phyloP scores from a whole-genome alignment of 1,140 invertebrate genomes.

The Cherax destructor region DNA sequence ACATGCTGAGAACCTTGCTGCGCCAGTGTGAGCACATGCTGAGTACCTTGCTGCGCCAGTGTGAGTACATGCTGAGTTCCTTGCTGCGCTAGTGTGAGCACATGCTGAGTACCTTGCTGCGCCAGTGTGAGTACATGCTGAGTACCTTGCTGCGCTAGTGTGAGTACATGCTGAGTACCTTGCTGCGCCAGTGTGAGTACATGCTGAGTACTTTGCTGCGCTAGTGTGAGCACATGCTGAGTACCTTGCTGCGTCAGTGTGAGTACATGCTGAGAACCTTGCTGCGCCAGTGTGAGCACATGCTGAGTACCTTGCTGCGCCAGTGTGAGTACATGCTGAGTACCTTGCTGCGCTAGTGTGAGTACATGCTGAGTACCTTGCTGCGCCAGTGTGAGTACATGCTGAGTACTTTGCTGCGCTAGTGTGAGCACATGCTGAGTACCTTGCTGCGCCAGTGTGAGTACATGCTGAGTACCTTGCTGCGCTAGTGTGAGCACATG shows the following conservation, averaged over 20 bases:
- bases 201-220: too few relatives aligned
- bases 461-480: not conserved
- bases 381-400: not conserved
- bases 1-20: not conserved
- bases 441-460: not conserved
- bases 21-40: constrained; percentile 26
- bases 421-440: constrained; percentile 22
- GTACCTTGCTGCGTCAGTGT: not conserved
- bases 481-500: constrained; percentile 47
- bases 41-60: not conserved
- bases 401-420: not conserved
- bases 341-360: constrained; percentile 26
- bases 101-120: not conserved
- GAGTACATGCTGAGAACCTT: not conserved
- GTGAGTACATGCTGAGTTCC: not conserved
- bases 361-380: not conserved
- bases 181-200: not conserved
- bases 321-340: not conserved
- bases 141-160: constrained; percentile 15
- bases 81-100: constrained; percentile 47
- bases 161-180: constrained; percentile 1
- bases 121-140: not conserved
- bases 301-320: not conserved
- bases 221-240: constrained; percentile 33
- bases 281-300: constrained; percentile 38